phyloP scores from a whole-genome alignment of 23 tunicate genomes.

The Trididemnum miniatum region DNA sequence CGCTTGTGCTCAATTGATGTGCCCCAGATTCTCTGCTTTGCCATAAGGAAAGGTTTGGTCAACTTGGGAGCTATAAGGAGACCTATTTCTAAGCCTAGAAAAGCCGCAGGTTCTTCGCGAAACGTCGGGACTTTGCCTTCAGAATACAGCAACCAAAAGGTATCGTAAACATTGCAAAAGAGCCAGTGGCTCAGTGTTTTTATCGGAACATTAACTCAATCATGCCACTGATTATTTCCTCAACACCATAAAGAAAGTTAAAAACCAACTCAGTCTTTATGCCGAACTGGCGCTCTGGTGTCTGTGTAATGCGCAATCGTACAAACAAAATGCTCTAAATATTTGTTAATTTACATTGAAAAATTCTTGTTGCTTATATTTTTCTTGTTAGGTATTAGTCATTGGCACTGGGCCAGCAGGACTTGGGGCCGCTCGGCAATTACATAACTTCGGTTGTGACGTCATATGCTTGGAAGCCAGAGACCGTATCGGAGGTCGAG shows the following conservation, averaged over 20 bases:
- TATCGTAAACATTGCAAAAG: too few relatives aligned
- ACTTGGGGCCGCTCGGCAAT: conserved; percentile 79
- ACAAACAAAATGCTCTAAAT: too few relatives aligned
- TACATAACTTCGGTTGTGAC: conserved; percentile 92
- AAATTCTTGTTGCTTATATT: too few relatives aligned
- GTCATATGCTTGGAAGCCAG: conserved; percentile 80
- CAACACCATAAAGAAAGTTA: too few relatives aligned
- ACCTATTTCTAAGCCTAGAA: conserved; percentile 22
- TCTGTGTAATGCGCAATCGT: too few relatives aligned
- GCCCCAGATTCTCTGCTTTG: conserved; percentile 55
- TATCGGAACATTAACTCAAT: too few relatives aligned
- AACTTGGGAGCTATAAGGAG: conserved; percentile 51
- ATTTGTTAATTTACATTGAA: too few relatives aligned
- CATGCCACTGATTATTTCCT: too few relatives aligned
- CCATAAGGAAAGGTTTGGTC: conserved; percentile 65
- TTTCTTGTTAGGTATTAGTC: conserved; percentile 49
- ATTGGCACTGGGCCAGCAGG: conserved; percentile 96
- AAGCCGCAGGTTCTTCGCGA: neutral
- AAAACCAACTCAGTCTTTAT: too few relatives aligned
- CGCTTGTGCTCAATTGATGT: conserved; percentile 47
- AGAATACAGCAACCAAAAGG: conserved; percentile 51
- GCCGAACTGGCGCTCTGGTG: too few relatives aligned
- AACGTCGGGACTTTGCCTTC: conserved; percentile 27
- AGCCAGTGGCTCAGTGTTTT: too few relatives aligned
- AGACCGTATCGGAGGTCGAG: conserved; percentile 87